Base-by-base conservation (phyloP, 30 jellyfish, hydroid and myxozoan genomes). In the Hydractinia symbiolongicarpus region DNA sequence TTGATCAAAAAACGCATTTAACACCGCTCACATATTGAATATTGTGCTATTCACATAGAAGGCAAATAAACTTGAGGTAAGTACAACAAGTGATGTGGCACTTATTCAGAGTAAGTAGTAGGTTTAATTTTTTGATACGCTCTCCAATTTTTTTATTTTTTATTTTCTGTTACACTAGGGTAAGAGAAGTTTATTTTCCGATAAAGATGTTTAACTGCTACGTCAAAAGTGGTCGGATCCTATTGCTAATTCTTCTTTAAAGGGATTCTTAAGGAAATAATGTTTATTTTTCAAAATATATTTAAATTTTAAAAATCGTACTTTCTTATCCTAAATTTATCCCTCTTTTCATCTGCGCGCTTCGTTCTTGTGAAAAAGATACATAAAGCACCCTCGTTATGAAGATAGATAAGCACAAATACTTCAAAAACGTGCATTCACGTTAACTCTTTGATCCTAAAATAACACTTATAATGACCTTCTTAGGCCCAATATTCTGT, bases 331-430 rank as follows among this genome's bases (percentile, higher is more conserved):
- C 69, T 0, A 58, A 58, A 58, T 58, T 58, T 58, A 58, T 11
- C 17, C 69, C 69, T 58, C 69, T 58, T 58, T 58, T 16, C 69
- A 58, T 58, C 69, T 58, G 19, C 17, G 69, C 69, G 19, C 69
- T 11, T 58, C 16, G 19, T 11, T 11, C 15, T 58, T 11, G 19
- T 58, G 69, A 58, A 11, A 58, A 58, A 11, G 19, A 58, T 58
- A 58, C 17, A 58, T 58, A 11, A 11, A 11, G 16, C 15, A 58
- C 17, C 15, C 1, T 58, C 17, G 15, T 58, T 58, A 13, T 58
- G 69, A 16, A 13, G 19, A 13, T 58, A 58, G 69, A 16, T 58
- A 16, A 58, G 16, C 15, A 58, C 15, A 11, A 58, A 16, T 58
- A 11, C 2, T 11, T 58, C 15, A 11, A 58, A 11, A 57, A 15